Base-by-base conservation (phyloP, 2,113 vertebrate species). In the Alexandromys fortis region DNA sequence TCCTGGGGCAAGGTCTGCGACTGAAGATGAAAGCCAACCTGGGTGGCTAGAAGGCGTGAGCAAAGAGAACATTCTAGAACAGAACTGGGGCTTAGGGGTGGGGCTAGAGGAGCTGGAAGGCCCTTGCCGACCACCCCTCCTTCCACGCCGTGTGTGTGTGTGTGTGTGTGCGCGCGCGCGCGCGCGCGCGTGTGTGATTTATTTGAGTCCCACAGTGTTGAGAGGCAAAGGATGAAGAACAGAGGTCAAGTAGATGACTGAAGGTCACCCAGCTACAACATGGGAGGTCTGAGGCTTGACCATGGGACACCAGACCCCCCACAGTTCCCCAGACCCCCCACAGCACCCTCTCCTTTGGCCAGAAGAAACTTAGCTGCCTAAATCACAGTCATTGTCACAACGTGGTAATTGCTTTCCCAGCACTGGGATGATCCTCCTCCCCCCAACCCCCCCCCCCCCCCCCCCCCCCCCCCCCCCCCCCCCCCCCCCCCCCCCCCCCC, bases 371-470 rank as follows among this genome's bases (percentile, higher is more conserved):
- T 76, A 0, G 75, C 1, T 45, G 33, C 33, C 82, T n/a, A 13
- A 63, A n/a, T 47, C 14, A 0, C 38, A 17, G 58, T 76, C 3
- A 17, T 7, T 35, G 91, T 75, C 28, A 13, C 1, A 6, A 30
- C 49, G 38, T 67, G 6, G 45, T 1, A 4, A 3, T n/a, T 1
- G 26, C 5, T 42, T 19, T 7, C 35, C 3, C 0, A 12, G 72
- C 0, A 9, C 22, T 47, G 45, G 10, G 63, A 21, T 33, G 61
- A 58, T 52, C 3, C 2, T 0, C 49, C 33, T 16, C 9, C 45
- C 1, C 26, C 30, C 4, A n/a, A n/a, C 2, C 2, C 49, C 33
- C 24, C 9, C 45, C 1, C 26, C 30, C 4, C 55, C 2, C 2
- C 49, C 33, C 24, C 9, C 45, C 1, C 26, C 30, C 4, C 55